Percentiles rank a stretch among this genome's conserved stretches.
Evolutionary conservation across 2,113 vertebrate species (phyloP).

Genomic region (Cynopterus brachyotis): DNA sequence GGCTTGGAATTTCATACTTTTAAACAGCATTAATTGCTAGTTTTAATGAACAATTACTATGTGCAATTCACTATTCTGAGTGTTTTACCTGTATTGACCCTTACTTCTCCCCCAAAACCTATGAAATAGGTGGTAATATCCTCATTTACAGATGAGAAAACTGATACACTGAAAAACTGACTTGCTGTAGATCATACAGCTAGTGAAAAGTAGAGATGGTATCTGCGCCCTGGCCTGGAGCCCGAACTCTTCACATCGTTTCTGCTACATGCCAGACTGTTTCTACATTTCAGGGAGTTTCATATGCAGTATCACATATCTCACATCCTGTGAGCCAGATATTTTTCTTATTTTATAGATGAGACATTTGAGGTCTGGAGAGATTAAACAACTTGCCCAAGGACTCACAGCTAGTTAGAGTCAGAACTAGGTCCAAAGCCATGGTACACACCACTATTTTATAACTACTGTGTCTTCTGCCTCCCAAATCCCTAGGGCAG

Average conservation of each 20-base stretch:
- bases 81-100: neutral
- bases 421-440: neutral
- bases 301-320: neutral
- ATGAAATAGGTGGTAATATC: neutral
- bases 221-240: neutral
- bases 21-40: neutral
- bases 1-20: neutral
- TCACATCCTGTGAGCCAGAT: neutral
- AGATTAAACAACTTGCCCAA: neutral
- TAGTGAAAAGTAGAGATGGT: neutral
- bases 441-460: neutral
- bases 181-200: neutral
- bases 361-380: neutral
- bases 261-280: neutral
- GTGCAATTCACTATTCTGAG: neutral
- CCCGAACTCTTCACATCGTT: neutral
- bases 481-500: neutral
- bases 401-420: neutral
- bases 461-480: neutral
- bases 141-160: neutral
- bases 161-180: neutral
- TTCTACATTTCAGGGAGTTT: neutral
- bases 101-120: neutral
- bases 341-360: neutral
- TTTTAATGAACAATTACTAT: neutral